These are phyloP conservation scores for Axea sp. DNA, from an alignment of 2,888 invertebrate genomes.

Conservation along the genomic window DNA sequence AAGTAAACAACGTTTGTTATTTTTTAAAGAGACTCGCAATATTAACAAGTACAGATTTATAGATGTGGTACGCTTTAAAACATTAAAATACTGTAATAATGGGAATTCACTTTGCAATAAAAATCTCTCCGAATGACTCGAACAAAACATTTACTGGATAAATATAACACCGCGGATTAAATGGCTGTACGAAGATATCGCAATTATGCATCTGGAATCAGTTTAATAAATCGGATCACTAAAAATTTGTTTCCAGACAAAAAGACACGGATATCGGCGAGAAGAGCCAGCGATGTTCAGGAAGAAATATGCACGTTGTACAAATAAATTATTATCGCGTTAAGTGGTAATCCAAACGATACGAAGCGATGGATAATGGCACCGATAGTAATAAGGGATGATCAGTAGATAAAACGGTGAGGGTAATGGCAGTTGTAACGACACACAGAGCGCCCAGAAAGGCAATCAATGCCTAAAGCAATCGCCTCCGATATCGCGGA, in stretches of 20 bases:
- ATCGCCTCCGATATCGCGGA: conserved; percentile 55
- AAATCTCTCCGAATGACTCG: too few relatives aligned
- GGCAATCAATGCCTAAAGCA: conserved; percentile 62
- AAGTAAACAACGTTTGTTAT: too few relatives aligned
- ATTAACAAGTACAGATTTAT: too few relatives aligned
- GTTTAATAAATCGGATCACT: conserved; percentile 12
- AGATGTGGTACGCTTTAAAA: too few relatives aligned
- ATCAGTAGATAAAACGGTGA: conserved; percentile 60
- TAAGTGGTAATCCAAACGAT: conserved; percentile 63
- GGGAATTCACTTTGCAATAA: too few relatives aligned
- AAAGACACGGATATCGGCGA: conserved; percentile 12
- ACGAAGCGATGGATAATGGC: conserved; percentile 61
- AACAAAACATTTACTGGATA: too few relatives aligned
- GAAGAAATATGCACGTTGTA: conserved; percentile 49
- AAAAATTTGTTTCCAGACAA: conserved; percentile 8
- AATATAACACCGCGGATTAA: too few relatives aligned
- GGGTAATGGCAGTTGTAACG: conserved; percentile 61
- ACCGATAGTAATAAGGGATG: conserved; percentile 63
- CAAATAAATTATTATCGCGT: conserved; percentile 63
- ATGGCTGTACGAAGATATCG: too few relatives aligned
- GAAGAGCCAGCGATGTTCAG: conserved; percentile 13
- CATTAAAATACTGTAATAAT: too few relatives aligned
- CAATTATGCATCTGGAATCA: not conserved
- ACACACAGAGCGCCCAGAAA: conserved; percentile 52
- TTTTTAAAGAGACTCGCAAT: too few relatives aligned